Evolutionary conservation across 1,140 invertebrate species (phyloP), one percentile per base, ranked within the genome.

Genomic region (Adoxophyes honmai): DNA sequence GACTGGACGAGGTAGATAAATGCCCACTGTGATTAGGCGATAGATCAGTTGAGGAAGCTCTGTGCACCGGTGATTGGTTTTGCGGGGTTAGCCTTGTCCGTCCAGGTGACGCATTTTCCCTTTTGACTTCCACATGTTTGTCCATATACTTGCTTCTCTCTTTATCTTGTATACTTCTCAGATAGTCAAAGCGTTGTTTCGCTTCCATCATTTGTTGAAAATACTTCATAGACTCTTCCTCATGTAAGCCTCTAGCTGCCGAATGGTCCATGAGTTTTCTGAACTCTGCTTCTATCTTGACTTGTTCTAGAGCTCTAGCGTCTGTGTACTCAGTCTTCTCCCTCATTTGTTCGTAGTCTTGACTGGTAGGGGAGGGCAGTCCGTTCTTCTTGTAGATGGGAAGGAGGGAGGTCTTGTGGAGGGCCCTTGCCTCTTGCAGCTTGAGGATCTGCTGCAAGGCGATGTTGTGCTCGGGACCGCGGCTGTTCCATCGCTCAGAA

Each of bases 331-430:
- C 80, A 58, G 70, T 64, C 28, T 67, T 72, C 36, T 78, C 28
- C 48, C 60, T 61, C 34, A 21, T 18, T 44, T 75, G 70, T 38
- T 86, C 79, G 52, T 74, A 74, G 11, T 80, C 75, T 15, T 85
- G 69, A 42, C 60, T 75, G 51, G 62, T 37, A 48, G 86, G 78
- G 28, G 79, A 76, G 4, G 76, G 75, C 21, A 88, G 62, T n/a
- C 80, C 86, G 57, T 86, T 86, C 64, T 88, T 86, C 59, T 84
- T 85, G 71, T 88, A 88, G 34, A 88, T 75, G 0, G 86, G 86
- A n/a, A 88, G 70, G 34, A 88, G 69, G 14, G 86, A 88, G 6
- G 84, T 88, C 57, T 87, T 88, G 72, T 88, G 86, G 3, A 84
- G 73, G 33, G 86, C 86, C 66, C 86, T 77, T 6, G 83, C 86